Conservation (phyloP, 2,797 vertebrate genomes). For the Hippocampus kuda region DNA sequence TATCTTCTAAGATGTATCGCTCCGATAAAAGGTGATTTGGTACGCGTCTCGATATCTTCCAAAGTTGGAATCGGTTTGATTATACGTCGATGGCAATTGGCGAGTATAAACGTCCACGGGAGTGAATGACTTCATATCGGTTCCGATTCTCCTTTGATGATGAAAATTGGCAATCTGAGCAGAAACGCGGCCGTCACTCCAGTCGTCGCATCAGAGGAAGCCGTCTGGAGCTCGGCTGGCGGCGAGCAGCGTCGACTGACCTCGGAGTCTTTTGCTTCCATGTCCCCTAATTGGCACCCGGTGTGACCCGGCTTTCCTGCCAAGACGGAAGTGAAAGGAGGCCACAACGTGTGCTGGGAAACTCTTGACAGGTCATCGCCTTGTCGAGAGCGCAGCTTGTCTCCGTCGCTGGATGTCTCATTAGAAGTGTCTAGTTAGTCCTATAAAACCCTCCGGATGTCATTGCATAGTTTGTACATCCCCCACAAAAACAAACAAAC, state of each 20-base stretch:
- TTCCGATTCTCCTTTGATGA: constrained; percentile 13
- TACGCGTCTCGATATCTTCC: too few relatives aligned
- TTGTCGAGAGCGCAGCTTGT: constrained; percentile 38
- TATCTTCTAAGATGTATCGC: too few relatives aligned
- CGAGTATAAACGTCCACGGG: too few relatives aligned
- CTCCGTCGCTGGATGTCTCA: constrained; percentile 48
- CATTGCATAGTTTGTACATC: constrained; percentile 34
- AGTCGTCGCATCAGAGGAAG: constrained; percentile 34
- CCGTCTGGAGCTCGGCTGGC: constrained; percentile 26
- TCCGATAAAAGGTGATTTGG: too few relatives aligned
- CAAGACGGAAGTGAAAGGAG: constrained; percentile 51
- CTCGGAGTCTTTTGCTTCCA: constrained; percentile 46
- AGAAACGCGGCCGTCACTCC: constrained; percentile 24
- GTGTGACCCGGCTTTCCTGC: constrained; percentile 53
- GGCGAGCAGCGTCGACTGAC: constrained; percentile 37
- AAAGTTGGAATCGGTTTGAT: too few relatives aligned
- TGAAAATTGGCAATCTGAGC: constrained; percentile 11
- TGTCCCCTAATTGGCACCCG: constrained; percentile 61
- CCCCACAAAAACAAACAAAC: constrained; percentile 13
- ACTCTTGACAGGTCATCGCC: constrained; percentile 44
- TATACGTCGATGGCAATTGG: too few relatives aligned
- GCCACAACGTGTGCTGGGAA: constrained; percentile 49
- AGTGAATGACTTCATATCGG: neutral
- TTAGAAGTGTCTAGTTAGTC: constrained; percentile 53
- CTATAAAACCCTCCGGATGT: constrained; percentile 25